Base-by-base conservation (phyloP, 2,113 vertebrate species). In the Leptobrachium leishanense region DNA sequence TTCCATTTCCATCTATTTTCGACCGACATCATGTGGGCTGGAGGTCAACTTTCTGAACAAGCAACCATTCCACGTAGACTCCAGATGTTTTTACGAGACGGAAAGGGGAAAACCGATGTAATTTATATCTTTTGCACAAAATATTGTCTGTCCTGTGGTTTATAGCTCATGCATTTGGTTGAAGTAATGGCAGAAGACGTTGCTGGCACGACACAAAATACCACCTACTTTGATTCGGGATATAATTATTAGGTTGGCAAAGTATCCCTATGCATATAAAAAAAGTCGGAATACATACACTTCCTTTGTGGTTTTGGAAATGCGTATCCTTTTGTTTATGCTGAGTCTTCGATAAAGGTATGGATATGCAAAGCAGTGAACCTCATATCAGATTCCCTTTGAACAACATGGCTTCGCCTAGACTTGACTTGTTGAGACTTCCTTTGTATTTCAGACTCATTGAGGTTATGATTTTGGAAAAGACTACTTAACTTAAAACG, bases 221-320 rank as follows among this genome's bases (percentile, higher is more conserved):
- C 42, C 64, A 53, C 50, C 62, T 50, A 68, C 41, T 43, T 68
- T 57, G 39, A 5, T 67, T 2, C 71, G 68, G 46, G 15, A 70
- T 77, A 59, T 70, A 70, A 74, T 74, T 41, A 70, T 72, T 74
- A 67, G 67, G 46, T 68, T 79, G 77, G 70, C 63, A 62, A 10
- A 54, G 2, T 57, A 20, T 73, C 65, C 12, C 41, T 40, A n/a
- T 15, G 66, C 57, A 79, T 6, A 67, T 46, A 79, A 20, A 79
- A 43, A 42, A 68, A 42, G 8, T 50, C 46, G 46, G 8, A 5
- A 50, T 50, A 5, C 8, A 50, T 5, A 50, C 46, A 50, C 4
- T 50, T 50, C 8, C 46, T 50, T 5, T 50, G 46, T 8, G 4
- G 46, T 8, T 50, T 50, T 31, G 20, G 46, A 50, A 50, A 5